These are phyloP conservation scores for Ptilonorhynchus violaceus DNA, from an alignment of 2,113 vertebrate genomes.

Conservation along the genomic window DNA sequence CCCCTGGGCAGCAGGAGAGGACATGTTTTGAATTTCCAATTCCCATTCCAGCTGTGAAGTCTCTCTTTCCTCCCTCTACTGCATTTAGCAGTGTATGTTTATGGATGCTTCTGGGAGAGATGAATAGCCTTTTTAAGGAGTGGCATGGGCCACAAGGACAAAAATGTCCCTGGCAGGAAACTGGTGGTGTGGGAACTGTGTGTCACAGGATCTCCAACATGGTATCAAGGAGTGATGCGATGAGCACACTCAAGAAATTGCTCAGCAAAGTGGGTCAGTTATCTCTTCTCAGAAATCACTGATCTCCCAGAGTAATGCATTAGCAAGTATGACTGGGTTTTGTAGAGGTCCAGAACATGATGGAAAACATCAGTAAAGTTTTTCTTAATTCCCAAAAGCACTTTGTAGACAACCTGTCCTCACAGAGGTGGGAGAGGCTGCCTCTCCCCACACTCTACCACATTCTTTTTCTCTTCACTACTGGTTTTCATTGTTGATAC, in stretches of 20 bases:
- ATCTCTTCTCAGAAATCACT: background rate
- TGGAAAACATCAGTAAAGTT: background rate
- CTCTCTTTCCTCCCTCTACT: background rate
- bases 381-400: background rate
- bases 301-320: background rate
- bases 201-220: background rate
- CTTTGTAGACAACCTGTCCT: background rate
- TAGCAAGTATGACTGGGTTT: background rate
- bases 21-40: background rate
- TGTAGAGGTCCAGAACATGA: background rate
- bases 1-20: background rate
- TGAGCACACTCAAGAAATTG: background rate
- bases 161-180: background rate
- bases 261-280: background rate
- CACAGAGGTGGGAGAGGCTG: background rate
- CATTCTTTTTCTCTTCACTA: background rate
- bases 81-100: background rate
- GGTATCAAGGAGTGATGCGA: accelerated
- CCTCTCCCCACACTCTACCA: background rate
- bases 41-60: background rate
- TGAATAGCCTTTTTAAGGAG: background rate
- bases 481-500: background rate
- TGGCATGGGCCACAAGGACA: background rate
- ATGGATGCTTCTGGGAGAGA: background rate
- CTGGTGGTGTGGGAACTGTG: background rate